Conservation (phyloP, 2,888 invertebrate species). For the Drosophila eohydei region DNA sequence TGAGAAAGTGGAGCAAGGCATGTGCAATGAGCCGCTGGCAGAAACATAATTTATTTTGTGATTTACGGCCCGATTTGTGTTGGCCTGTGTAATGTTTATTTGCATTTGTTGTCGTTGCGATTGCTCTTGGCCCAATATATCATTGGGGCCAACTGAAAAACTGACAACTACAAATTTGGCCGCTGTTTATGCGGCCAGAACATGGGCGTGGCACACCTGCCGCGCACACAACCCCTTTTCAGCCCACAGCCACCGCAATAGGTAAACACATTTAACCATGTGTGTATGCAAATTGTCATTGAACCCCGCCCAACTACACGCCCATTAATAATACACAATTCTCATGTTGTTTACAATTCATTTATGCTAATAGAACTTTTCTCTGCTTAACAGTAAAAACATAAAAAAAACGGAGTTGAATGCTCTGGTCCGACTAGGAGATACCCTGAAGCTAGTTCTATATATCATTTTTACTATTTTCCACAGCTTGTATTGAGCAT, state of each 20-base stretch:
- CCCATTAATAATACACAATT: slow-evolving; percentile 62
- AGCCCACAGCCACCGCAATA: slow-evolving; percentile 23
- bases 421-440: too few species aligned
- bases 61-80: slow-evolving; percentile 41
- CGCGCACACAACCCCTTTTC: slow-evolving; percentile 8
- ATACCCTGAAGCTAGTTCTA: too few species aligned
- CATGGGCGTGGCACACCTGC: slow-evolving; percentile 11
- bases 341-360: slow-evolving; percentile 72
- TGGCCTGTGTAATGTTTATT: slow-evolving; percentile 62
- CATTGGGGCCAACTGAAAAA: slow-evolving; percentile 48
- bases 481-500: too few species aligned
- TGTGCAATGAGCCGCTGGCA: slow-evolving; percentile 2
- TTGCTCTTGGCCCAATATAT: slow-evolving; percentile 56
- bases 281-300: slow-evolving; percentile 42
- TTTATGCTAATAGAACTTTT: slow-evolving; percentile 52
- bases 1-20: neutral
- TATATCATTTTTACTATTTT: too few species aligned
- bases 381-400: neutral
- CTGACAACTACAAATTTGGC: slow-evolving; percentile 67
- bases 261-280: slow-evolving; percentile 52
- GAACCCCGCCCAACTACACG: slow-evolving; percentile 27
- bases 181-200: slow-evolving; percentile 52
- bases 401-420: slow-evolving; percentile 27
- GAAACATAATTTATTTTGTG: slow-evolving; percentile 41
- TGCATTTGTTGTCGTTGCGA: slow-evolving; percentile 37